These are phyloP conservation scores for Dicyrtoma fusca DNA, from an alignment of 2,888 invertebrate species.

Conservation along the genomic window DNA sequence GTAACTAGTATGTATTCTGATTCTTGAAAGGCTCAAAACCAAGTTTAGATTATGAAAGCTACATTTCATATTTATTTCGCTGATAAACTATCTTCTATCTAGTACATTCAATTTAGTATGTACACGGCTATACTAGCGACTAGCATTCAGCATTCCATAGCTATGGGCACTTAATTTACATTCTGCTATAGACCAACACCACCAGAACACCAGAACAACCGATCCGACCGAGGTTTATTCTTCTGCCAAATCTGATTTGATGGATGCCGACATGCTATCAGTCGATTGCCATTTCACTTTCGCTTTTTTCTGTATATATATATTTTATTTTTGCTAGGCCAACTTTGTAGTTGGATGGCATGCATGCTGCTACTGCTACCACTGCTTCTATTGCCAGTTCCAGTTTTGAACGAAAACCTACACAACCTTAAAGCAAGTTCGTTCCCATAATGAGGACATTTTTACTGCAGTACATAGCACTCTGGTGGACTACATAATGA, in stretches of 20 bases:
- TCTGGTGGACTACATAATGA: too few relatives aligned
- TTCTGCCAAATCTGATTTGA: constrained; percentile 27
- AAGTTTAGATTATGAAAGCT: constrained; percentile 10
- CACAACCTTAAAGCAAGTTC: not conserved
- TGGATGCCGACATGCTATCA: constrained; percentile 18
- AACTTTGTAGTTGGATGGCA: not conserved
- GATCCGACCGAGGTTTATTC: not conserved
- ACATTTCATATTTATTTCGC: not conserved
- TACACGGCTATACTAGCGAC: too few relatives aligned
- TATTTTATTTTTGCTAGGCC: constrained; percentile 1
- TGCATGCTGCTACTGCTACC: not conserved
- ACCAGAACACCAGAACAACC: not conserved
- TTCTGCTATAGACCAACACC: not conserved
- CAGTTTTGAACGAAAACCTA: not conserved
- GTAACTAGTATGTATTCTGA: too few relatives aligned
- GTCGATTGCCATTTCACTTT: constrained; percentile 20
- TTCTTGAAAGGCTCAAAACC: not conserved
- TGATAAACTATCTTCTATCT: not conserved
- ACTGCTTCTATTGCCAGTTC: not conserved
- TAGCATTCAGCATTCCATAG: too few relatives aligned
- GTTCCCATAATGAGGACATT: constrained; percentile 31
- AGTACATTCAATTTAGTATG: too few relatives aligned
- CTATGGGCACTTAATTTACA: too few relatives aligned
- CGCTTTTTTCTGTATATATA: constrained; percentile 12
- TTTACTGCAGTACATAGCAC: not conserved